Conservation (phyloP, 1,140 invertebrate genomes). For the Aphidius ervi region DNA sequence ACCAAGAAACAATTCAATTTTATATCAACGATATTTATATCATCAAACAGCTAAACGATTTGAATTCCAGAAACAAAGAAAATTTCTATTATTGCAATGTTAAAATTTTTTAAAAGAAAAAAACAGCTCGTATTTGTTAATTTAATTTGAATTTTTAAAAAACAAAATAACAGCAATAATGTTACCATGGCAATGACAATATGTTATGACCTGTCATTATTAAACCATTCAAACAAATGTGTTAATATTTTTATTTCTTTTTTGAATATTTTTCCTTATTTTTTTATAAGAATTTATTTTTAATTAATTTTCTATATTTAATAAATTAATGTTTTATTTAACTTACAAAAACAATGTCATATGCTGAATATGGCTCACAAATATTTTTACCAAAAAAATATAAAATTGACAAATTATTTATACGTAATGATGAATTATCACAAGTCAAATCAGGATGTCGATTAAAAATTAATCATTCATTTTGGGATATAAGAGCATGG, state of each 20-base stretch:
- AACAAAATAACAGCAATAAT: no score
- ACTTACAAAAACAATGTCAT: slow-evolving; percentile 32
- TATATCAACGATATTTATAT: background rate
- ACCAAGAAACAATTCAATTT: background rate
- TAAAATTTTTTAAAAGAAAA: no score
- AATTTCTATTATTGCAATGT: no score
- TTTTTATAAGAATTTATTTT: background rate
- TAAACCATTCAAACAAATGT: no score
- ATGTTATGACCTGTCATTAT: no score
- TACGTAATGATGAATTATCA: slow-evolving; percentile 7
- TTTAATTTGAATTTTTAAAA: no score
- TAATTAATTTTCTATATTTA: background rate
- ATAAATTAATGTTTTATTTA: background rate
- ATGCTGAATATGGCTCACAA: slow-evolving; percentile 37
- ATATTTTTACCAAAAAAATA: slow-evolving; percentile 33
- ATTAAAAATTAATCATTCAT: slow-evolving; percentile 40
- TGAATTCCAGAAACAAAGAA: no score
- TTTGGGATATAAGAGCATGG: slow-evolving; percentile 42
- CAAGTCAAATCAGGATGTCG: slow-evolving; percentile 35
- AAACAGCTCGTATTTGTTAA: no score
- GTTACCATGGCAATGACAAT: no score
- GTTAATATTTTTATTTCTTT: no score
- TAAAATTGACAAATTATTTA: slow-evolving; percentile 18
- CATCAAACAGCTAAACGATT: no score
- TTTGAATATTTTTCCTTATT: no score